Base-by-base conservation (phyloP, 1,140 invertebrate genomes). In the Amyelois transitella region DNA sequence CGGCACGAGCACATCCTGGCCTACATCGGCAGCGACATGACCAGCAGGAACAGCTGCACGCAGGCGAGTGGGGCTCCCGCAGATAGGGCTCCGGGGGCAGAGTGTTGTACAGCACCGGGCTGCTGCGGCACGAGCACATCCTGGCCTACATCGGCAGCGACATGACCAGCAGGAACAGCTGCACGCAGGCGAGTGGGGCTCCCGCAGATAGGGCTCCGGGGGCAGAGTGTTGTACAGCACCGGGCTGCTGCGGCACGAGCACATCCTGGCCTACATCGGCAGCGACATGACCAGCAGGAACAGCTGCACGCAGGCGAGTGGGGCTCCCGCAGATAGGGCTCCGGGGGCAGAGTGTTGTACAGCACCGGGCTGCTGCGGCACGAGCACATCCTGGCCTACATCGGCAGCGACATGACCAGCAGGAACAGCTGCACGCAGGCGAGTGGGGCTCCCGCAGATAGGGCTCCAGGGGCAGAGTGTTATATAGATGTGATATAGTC, bases 1-100 rank as follows among this genome's bases (percentile, higher is more conserved):
- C 90, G 97, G 4, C 97, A 98, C 87, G 96, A 98, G 68, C 97
- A 98, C 82, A 96, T 98, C 60, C 90, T 99, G 20, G 96, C 96
- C 3, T 97, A 95, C 69, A 94, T 96, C 55, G 95, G 95, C 14
- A 95, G 95, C 43, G 95, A 96, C 69, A 94, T 94, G 72, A 94
- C 86, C 32, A 88, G 84, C 91, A 65, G 93, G 88, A 69, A 89
- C 72, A 72, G 87, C 52, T 88, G 87, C 60, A 89, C 88, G 1
- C 88, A 89, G 81, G 88, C 18, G 1, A 17, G 10, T 0, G 17
- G 14, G 2, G 3, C 4, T 43, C 6, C n/a, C 49, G 51, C 38
- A 20, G 18, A n/a, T 28, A 28, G 14, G 18, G 2, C 2, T 2
- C 32, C 92, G 94, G 61, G 86, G 96, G 0, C 85, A 88, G 73